Base-by-base conservation (phyloP, 2,797 vertebrate species). In the Echeneis naucrates region DNA sequence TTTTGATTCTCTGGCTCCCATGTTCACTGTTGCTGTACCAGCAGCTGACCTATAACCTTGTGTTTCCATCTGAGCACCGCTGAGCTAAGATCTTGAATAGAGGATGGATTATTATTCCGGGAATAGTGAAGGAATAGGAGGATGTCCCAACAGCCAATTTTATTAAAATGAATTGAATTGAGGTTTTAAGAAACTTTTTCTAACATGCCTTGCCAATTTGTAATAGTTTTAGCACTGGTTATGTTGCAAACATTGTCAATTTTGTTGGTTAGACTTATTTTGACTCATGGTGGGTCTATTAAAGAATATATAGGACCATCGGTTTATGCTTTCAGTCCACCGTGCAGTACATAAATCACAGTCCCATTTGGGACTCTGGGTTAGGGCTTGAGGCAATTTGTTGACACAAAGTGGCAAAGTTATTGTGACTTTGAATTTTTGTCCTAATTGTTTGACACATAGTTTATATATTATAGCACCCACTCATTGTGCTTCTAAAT, bases 21-120 rank as follows among this genome's bases (percentile, higher is more conserved):
- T 84, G 72, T 87, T 87, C 82, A 67, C 72, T 0, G 52, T 89
- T 85, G 74, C 81, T 87, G 67, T 75, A 84, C 85, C 80, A 84
- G 84, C 87, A 83, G 50, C 54, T 81, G 75, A 89, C 84, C 87
- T 85, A 51, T 87, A 53, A 85, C 87, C 88, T 72, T 45, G 26
- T 75, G 67, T 84, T 86, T 88, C 82, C 80, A 87, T 63, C 52
- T 77, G 72, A 82, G 68, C 17, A 58, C 65, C 73, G 26, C 72
- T 65, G 72, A 59, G 68, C 80, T 81, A 64, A 80, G 75, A 81
- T 83, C 80, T 79, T 67, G 72, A 72, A 51, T 45, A 57, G 64
- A 69, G 56, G 67, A 72, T 19, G 42, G 69, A 64, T 78, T 72
- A 62, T 24, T n/a, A n/a, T n/a, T n/a, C n/a, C n/a, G 0, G 8